Base-by-base conservation (phyloP, 2,888 invertebrate species). In the Gasteruption jaculator region DNA sequence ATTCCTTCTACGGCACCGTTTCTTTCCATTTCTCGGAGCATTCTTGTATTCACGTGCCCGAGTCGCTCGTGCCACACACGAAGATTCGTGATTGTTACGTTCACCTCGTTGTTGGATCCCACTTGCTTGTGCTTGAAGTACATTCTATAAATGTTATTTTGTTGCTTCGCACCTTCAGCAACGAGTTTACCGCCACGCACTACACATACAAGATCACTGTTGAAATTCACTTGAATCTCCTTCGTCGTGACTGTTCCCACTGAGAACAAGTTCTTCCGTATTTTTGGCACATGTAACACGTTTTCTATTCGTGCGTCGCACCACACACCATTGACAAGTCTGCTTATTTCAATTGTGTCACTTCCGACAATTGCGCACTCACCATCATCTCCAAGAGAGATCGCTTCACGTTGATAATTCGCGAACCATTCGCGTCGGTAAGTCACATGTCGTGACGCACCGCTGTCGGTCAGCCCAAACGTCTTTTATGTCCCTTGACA, bases 381-480 rank as follows among this genome's bases (percentile, higher is more conserved):
- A n/a, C 24, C 24, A 24, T 24, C 24, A n/a, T 24, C 24, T 24
- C 24, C 24, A n/a, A n/a, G n/a, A n/a, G n/a, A n/a, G n/a, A 7
- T n/a, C n/a, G 8, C n/a, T n/a, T 24, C 8, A 8, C 8, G 24
- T 24, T 24, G 24, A 24, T 8, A 24, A 7, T 24, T n/a, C 8
- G 24, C 7, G n/a, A 24, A 24, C 24, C 24, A 24, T n/a, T 24
- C 24, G 24, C 24, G 24, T 24, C 24, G 7, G n/a, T 8, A 24
- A 7, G 24, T 24, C 8, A 24, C n/a, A n/a, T 24, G 24, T 24
- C 24, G 24, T 24, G 24, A 24, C 8, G 24, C 24, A n/a, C 24
- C 24, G n/a, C 24, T 24, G 24, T 24, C n/a, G n/a, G n/a, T n/a
- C n/a, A n/a, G n/a, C n/a, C 53, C 53, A 54, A 6, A 43, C 41